Evolutionary conservation across 2,113 vertebrate genomes (phyloP).

Genomic region (Meles meles): DNA sequence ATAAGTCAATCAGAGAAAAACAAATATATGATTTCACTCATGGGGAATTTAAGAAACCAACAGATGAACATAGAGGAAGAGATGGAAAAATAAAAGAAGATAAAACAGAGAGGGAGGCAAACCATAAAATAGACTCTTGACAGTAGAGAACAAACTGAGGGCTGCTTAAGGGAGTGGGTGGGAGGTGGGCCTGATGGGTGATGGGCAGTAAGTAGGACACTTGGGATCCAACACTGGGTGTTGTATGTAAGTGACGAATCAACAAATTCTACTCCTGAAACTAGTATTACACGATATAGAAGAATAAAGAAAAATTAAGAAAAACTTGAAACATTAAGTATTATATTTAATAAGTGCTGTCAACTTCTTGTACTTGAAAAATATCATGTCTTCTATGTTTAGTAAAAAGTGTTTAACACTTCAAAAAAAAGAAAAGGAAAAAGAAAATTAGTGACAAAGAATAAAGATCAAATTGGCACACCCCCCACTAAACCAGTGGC

Average conservation of each 20-base stretch:
- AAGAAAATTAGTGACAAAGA: slow-evolving; percentile 11
- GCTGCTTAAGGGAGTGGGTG: not conserved
- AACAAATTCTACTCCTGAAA: not conserved
- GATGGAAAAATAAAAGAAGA: not conserved
- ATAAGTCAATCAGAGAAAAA: not conserved
- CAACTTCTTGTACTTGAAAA: not conserved
- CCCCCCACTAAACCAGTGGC: not conserved
- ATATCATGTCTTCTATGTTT: not conserved
- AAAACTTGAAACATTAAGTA: not conserved
- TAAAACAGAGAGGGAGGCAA: not conserved
- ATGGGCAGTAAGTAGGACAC: not conserved
- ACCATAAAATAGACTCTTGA: not conserved
- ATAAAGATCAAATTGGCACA: not conserved
- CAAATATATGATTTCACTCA: not conserved
- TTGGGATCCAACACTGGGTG: not conserved
- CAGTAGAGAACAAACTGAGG: not conserved
- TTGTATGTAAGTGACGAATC: not conserved
- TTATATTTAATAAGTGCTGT: not conserved
- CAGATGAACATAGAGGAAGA: not conserved
- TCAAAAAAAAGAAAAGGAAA: not conserved
- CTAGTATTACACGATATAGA: not conserved
- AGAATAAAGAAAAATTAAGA: not conserved
- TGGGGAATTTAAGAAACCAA: not conserved
- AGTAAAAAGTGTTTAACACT: not conserved
- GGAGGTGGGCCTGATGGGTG: not conserved